Base-by-base conservation (phyloP, 2,888 invertebrate species). In the Drosophila seclusa region DNA sequence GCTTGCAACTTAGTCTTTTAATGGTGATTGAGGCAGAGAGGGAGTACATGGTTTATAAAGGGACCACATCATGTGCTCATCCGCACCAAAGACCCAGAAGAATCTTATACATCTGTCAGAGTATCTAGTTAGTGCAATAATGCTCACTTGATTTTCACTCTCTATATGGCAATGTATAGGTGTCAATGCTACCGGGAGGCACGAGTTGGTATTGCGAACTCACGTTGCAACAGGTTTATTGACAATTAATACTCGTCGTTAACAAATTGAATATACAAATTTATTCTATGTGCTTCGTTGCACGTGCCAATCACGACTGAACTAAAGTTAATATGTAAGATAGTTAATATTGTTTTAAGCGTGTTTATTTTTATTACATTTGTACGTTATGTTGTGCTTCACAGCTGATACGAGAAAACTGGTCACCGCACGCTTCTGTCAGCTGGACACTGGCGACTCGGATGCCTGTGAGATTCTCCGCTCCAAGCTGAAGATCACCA, bases 371-470 rank as follows among this genome's bases (percentile, higher is more conserved):
- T 29, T 8, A 24, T 27, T 27, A 29, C 29, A 16, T 16, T 49
- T 49, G 5, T 10, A 18, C 6, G 24, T 18, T 27, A 7, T 58
- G 7, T 63, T 4, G 11, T 40, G 10, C 32, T 48, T 48, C 31
- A 27, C 69, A 91, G 92, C 87, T 24, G 73, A 80, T 5, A 82
- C 83, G 31, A 76, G 68, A 21, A 79, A 86, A 72, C 71, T 91
- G 73, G 91, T 92, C 0, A 92, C 92, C 2, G 92, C 92, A 1
- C 89, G 93, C 48, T 92, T 92, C 64, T 93, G 93, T 67, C 93
- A 93, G 76, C 82, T 93, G 57, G 91, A 92, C 69, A 91, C 92
- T 2, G 91, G 89, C 0, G 91, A 92, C 27, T 91, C 93, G 49
- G 88, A 93, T 80, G 91, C 93, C 27, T 93, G 93, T 40, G 77